A percentile compares a stretch with the other conserved stretches of the same genome.
Evolutionary conservation across 2,888 invertebrate genomes (phyloP).

Genomic region (Hydrotaea cyrtoneurina): DNA sequence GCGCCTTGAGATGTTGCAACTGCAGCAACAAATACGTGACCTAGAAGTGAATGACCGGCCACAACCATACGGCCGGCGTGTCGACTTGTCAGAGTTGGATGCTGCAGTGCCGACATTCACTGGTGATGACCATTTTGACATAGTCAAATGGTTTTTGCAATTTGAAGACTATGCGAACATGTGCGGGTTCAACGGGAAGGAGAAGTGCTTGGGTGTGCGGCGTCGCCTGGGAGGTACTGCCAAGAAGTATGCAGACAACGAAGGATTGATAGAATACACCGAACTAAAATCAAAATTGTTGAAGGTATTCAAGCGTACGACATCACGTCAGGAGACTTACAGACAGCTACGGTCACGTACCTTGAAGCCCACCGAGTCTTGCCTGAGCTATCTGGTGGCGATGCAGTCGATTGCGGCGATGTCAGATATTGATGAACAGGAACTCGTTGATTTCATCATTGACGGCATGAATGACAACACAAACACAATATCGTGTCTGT

Average conservation of each 20-base stretch:
- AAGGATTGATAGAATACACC: background rate
- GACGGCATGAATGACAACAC: background rate
- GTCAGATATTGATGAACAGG: conserved; percentile 32
- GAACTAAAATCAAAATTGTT: background rate
- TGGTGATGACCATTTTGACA: no score
- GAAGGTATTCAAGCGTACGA: conserved; percentile 11
- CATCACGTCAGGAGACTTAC: conserved; percentile 44
- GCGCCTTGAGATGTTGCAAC: no score
- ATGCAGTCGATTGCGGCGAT: conserved; percentile 45
- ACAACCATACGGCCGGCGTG: no score
- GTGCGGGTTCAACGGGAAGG: background rate
- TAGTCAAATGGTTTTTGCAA: no score
- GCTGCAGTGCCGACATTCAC: no score
- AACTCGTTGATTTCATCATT: conserved; percentile 28
- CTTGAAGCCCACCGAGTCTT: conserved; percentile 18
- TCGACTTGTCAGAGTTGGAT: no score
- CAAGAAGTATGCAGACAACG: conserved; percentile 19
- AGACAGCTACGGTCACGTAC: conserved; percentile 32
- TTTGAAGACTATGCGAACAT: conserved; percentile 4
- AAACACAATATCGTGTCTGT: no score
- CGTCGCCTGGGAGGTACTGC: no score
- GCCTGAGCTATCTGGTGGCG: conserved; percentile 43
- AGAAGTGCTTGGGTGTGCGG: conserved; percentile 20
- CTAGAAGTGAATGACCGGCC: no score
- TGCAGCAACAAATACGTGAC: no score